Percentiles rank a stretch among this genome's conserved stretches.
Conservation (phyloP, 2,888 invertebrate genomes). For the Catocala sponsa region DNA sequence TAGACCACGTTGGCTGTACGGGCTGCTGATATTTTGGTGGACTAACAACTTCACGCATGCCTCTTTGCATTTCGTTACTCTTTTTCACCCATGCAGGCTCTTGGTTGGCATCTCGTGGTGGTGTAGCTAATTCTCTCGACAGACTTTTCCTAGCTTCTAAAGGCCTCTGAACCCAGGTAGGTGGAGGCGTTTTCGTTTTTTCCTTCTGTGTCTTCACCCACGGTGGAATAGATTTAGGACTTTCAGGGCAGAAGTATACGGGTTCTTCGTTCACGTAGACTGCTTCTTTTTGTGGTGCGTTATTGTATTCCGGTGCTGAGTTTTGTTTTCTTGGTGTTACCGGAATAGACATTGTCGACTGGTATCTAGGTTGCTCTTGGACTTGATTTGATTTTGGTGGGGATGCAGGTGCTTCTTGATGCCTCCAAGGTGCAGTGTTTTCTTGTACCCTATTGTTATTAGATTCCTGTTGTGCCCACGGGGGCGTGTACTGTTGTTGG, state of each 20-base stretch:
- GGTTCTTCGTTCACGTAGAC: conserved; percentile 83
- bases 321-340: conserved; percentile 76
- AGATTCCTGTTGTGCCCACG: conserved; percentile 69
- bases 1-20: conserved; percentile 81
- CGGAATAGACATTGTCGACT: conserved; percentile 84
- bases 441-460: conserved; percentile 73
- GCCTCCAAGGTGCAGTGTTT: conserved; percentile 67
- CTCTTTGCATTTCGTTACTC: conserved; percentile 78
- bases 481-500: conserved; percentile 70
- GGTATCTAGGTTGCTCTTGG: conserved; percentile 76
- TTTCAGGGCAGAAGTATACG: conserved; percentile 80
- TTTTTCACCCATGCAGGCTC: conserved; percentile 84
- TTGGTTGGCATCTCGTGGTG: conserved; percentile 74
- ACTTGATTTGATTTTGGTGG: conserved; percentile 58
- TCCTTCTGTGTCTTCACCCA: conserved; percentile 84
- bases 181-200: conserved; percentile 84
- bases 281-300: conserved; percentile 73
- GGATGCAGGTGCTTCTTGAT: conserved; percentile 62
- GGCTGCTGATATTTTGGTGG: conserved; percentile 81
- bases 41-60: conserved; percentile 75
- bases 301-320: conserved; percentile 70
- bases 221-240: conserved; percentile 80
- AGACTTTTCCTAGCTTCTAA: conserved; percentile 75
- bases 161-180: conserved; percentile 80
- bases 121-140: conserved; percentile 77